Evolutionary conservation across 1,140 invertebrate species (phyloP).

Genomic region (Mactra quadrangularis): DNA sequence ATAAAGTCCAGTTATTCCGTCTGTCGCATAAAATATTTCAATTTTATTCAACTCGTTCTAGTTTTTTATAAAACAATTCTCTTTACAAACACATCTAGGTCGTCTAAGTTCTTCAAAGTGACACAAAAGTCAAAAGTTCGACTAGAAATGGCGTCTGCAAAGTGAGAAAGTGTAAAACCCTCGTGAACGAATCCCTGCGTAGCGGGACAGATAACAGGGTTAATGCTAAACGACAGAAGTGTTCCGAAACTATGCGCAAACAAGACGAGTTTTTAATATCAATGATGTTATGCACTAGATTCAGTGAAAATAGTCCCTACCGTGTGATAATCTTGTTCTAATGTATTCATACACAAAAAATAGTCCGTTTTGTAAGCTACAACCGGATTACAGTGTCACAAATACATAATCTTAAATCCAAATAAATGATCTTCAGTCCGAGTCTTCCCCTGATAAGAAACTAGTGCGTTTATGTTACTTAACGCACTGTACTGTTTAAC

Average conservation of each 20-base stretch:
- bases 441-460: slow-evolving; percentile 43
- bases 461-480: slow-evolving; percentile 38
- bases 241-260: slow-evolving; percentile 12
- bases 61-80: no score
- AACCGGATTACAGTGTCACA: slow-evolving; percentile 49
- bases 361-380: not conserved
- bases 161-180: not conserved
- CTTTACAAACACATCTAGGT: no score
- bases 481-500: slow-evolving; percentile 19
- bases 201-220: not conserved
- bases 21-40: no score
- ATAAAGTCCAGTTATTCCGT: no score
- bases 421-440: slow-evolving; percentile 51
- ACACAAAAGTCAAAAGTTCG: no score
- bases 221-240: not conserved
- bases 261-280: not conserved
- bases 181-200: not conserved
- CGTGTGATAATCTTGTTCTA: not conserved
- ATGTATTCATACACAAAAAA: not conserved
- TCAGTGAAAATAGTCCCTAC: slow-evolving; percentile 9
- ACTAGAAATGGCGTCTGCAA: not conserved
- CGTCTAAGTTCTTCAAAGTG: no score
- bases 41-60: no score
- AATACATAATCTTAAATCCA: slow-evolving; percentile 25
- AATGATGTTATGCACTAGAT: not conserved